Percentiles rank a stretch among this genome's conserved stretches.
Conservation (phyloP, 2,888 invertebrate species). For the Hetaerina titia region DNA sequence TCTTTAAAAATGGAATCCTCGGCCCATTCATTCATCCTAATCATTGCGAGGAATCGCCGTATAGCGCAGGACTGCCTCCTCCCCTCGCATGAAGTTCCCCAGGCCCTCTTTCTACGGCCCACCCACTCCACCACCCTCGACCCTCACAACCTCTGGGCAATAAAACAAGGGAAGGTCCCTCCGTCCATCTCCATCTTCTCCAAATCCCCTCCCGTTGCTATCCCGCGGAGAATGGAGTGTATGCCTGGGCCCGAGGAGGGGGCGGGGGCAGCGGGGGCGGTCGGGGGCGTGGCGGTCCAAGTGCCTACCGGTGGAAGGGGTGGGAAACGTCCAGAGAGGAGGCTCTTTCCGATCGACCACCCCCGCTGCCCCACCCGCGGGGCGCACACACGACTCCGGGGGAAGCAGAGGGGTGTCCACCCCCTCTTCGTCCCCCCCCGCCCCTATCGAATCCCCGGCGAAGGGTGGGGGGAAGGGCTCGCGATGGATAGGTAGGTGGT, state of each 20-base stretch:
- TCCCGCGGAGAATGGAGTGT: constrained; percentile 43
- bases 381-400: background rate
- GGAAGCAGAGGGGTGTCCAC: background rate
- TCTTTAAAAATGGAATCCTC: constrained; percentile 42
- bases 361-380: background rate
- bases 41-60: constrained; percentile 44
- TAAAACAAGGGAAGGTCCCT: constrained; percentile 46
- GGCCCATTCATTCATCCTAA: constrained; percentile 47
- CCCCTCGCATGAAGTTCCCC: background rate
- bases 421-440: background rate
- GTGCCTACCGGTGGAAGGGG: background rate
- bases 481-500: background rate
- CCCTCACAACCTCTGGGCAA: constrained; percentile 43
- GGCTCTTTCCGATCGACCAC: constrained; percentile 29
- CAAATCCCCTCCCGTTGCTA: constrained; percentile 19
- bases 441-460: background rate
- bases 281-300: background rate
- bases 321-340: constrained; percentile 10
- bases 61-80: background rate
- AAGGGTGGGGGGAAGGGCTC: background rate
- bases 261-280: background rate
- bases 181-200: constrained; percentile 48
- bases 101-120: background rate
- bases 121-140: background rate
- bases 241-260: background rate